These are phyloP conservation scores for Ctenicera cuprea DNA, from an alignment of 2,888 invertebrate genomes.

Conservation along the genomic window DNA sequence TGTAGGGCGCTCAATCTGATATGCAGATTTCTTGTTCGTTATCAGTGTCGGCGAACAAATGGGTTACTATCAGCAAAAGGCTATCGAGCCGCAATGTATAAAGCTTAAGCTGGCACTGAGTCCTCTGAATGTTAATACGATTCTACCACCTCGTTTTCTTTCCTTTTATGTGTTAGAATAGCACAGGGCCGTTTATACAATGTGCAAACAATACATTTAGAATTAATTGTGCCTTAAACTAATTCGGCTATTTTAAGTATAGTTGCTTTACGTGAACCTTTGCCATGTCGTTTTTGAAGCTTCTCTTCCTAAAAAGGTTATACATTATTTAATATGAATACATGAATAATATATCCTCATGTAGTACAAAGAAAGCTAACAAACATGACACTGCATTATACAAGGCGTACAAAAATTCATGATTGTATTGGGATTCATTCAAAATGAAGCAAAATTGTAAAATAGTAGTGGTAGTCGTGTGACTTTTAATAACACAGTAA, in stretches of 20 bases:
- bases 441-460: too few relatives aligned
- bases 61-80: constrained; percentile 57
- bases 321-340: too few relatives aligned
- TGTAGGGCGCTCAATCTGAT: constrained; percentile 59
- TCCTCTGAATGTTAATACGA: constrained; percentile 58
- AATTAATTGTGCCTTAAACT: neutral
- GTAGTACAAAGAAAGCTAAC: too few relatives aligned
- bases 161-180: constrained; percentile 43
- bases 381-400: too few relatives aligned
- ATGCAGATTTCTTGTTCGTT: constrained; percentile 63
- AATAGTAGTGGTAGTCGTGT: too few relatives aligned
- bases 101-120: constrained; percentile 56
- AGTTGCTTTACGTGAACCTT: neutral
- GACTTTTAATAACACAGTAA: too few relatives aligned
- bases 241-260: neutral
- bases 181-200: constrained; percentile 22
- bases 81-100: constrained; percentile 58
- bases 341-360: too few relatives aligned
- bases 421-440: too few relatives aligned
- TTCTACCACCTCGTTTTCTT: constrained; percentile 56
- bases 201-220: constrained; percentile 22
- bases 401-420: too few relatives aligned
- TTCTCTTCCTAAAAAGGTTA: neutral
- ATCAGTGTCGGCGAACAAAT: constrained; percentile 62
- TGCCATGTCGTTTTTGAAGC: neutral